phyloP scores from a whole-genome alignment of 2,797 vertebrate genomes.

The Lepilemur septentrionalis region DNA sequence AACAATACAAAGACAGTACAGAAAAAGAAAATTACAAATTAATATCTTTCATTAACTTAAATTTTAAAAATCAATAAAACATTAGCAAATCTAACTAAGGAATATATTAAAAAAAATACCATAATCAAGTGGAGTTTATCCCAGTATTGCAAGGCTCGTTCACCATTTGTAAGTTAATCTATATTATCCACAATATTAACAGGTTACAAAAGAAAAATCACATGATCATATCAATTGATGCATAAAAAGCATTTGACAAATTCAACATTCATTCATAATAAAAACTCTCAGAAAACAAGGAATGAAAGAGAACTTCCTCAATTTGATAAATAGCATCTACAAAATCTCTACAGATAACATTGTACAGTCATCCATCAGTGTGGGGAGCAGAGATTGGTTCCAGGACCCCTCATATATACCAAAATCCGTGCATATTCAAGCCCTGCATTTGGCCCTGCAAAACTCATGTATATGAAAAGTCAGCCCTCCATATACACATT shows the following conservation, averaged over 20 bases:
- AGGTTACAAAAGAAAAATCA: background rate
- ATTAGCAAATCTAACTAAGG: background rate
- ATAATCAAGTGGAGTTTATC: background rate
- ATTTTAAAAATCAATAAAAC: background rate
- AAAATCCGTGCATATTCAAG: background rate
- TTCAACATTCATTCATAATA: background rate
- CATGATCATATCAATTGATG: background rate
- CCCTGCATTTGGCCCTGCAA: background rate
- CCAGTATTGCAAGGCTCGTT: background rate
- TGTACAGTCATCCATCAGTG: background rate
- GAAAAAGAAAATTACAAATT: conserved; percentile 20
- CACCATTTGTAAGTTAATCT: background rate
- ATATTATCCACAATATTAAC: background rate
- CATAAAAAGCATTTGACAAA: background rate
- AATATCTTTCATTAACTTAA: background rate
- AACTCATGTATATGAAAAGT: background rate
- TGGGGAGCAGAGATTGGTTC: background rate
- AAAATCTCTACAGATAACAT: background rate
- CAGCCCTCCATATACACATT: background rate
- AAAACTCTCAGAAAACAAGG: background rate
- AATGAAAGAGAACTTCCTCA: background rate
- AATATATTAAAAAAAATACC: background rate
- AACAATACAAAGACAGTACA: background rate
- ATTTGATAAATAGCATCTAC: background rate
- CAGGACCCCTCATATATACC: background rate